Conservation (phyloP, 2,797 vertebrate species). For the Cynopterus sphinx region DNA sequence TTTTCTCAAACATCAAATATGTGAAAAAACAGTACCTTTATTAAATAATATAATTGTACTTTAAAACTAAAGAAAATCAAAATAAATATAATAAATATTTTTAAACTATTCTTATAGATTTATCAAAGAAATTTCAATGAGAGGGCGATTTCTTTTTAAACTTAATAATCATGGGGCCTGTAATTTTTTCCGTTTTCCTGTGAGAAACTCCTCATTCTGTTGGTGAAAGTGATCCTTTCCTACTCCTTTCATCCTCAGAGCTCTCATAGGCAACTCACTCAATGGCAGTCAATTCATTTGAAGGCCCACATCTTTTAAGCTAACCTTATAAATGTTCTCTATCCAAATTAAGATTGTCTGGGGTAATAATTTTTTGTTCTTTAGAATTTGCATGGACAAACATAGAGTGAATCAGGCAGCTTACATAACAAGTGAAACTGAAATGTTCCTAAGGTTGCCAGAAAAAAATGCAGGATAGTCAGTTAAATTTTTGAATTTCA, state of each 20-base stretch:
- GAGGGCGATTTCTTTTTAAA: background rate
- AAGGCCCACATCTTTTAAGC: background rate
- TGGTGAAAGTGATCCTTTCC: background rate
- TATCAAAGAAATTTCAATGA: background rate
- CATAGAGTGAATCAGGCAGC: background rate
- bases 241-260: background rate
- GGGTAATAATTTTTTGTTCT: background rate
- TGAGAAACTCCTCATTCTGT: background rate
- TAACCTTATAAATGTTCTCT: background rate
- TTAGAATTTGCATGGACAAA: background rate
- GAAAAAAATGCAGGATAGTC: background rate
- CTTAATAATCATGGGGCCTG: background rate
- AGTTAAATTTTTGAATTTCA: slow-evolving; percentile 21
- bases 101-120: background rate
- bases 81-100: background rate
- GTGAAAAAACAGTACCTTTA: background rate
- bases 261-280: background rate
- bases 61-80: background rate
- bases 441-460: background rate
- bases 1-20: background rate
- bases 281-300: background rate
- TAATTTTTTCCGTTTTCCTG: background rate
- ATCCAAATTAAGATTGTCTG: background rate
- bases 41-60: background rate
- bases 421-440: background rate